These are phyloP conservation scores for Hoplostethus atlanticus DNA, from an alignment of 2,797 vertebrate genomes.

Conservation along the genomic window DNA sequence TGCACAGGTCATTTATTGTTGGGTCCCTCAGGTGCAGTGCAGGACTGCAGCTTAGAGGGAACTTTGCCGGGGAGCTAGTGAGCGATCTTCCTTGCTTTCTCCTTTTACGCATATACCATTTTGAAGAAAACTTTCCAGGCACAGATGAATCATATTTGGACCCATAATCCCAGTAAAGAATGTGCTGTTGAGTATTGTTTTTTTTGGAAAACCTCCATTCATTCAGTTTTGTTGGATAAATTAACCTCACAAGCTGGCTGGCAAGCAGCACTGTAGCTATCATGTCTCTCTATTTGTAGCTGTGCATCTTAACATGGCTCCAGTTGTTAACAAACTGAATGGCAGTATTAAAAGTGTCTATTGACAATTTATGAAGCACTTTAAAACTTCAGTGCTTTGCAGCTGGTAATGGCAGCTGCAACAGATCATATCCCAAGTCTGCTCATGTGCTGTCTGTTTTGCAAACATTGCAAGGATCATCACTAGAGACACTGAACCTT, in stretches of 20 bases:
- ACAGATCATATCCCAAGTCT: neutral
- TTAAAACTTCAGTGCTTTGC: neutral
- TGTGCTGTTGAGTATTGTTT: constrained; percentile 32
- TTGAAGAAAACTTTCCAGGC: constrained; percentile 3
- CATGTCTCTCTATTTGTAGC: neutral
- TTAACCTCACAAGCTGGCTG: constrained; percentile 10
- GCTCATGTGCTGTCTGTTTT: neutral
- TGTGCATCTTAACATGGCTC: neutral
- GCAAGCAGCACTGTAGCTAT: constrained; percentile 11
- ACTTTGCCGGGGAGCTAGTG: too few relatives aligned
- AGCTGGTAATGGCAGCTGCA: neutral
- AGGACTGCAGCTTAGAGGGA: too few relatives aligned
- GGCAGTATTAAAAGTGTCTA: neutral
- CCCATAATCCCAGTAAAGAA: constrained; percentile 34
- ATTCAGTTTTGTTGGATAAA: constrained; percentile 25
- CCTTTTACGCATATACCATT: neutral
- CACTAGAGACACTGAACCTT: neutral
- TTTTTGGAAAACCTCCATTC: constrained; percentile 26
- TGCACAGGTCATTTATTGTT: too few relatives aligned
- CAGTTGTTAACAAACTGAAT: neutral
- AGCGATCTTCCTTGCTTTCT: too few relatives aligned
- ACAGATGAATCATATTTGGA: constrained; percentile 36
- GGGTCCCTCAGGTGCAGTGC: too few relatives aligned
- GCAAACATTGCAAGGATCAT: too few relatives aligned
- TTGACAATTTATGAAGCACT: neutral